Conservation (phyloP, 1,140 invertebrate species). For the Copidosoma floridanum region DNA sequence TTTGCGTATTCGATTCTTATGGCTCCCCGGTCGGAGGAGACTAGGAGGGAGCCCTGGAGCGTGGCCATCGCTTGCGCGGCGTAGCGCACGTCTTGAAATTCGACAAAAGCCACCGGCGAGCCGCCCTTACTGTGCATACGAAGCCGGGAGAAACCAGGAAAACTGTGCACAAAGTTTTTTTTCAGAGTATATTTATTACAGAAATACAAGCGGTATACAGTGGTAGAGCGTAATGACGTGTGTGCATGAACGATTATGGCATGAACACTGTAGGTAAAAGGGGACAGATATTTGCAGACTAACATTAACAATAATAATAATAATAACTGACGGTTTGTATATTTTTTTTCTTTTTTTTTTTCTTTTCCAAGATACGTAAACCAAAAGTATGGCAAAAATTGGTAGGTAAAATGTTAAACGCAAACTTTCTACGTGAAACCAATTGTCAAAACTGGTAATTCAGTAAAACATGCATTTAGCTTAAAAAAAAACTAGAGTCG, state of each 20-base stretch:
- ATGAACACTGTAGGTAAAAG: too few relatives aligned
- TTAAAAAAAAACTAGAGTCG: too few relatives aligned
- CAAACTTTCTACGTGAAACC: too few relatives aligned
- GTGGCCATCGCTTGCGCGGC: constrained; percentile 87
- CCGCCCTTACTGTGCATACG: constrained; percentile 94
- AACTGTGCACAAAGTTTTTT: constrained; percentile 81
- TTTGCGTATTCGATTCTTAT: constrained; percentile 98
- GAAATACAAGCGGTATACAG: constrained; percentile 55
- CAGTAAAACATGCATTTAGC: too few relatives aligned
- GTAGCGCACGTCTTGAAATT: constrained; percentile 88
- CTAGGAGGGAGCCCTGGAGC: constrained; percentile 90
- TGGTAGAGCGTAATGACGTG: constrained; percentile 42
- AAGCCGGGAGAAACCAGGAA: constrained; percentile 94
- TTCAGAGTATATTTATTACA: too few relatives aligned
- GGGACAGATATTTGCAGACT: too few relatives aligned
- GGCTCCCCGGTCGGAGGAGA: constrained; percentile 91
- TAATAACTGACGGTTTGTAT: too few relatives aligned
- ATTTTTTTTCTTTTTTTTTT: background rate
- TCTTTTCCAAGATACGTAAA: too few relatives aligned
- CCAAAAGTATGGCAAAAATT: too few relatives aligned
- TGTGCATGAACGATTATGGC: constrained; percentile 24
- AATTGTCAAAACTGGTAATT: too few relatives aligned
- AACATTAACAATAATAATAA: too few relatives aligned
- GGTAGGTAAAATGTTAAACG: too few relatives aligned
- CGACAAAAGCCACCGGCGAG: constrained; percentile 92